Percentiles rank a stretch among this genome's conserved stretches.
These are phyloP conservation scores for Hypsibius dujardini DNA, from an alignment of 1,140 invertebrate species.

Conservation along the genomic window DNA sequence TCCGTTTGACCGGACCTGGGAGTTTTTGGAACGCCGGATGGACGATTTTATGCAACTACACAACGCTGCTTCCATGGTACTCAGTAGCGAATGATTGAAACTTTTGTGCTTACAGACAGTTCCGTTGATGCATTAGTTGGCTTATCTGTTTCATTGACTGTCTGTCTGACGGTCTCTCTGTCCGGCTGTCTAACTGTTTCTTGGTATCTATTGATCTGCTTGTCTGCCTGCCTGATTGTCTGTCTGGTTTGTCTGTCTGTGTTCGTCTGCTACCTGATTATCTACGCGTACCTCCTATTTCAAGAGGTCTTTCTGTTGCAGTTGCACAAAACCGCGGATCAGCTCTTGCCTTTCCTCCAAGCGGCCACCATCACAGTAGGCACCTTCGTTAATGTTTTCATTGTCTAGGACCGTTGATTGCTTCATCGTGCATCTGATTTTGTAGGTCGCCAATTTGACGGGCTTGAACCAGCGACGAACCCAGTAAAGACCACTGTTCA, in stretches of 20 bases:
- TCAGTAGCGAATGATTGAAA: no score
- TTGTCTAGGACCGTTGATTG: neutral
- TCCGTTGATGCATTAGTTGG: no score
- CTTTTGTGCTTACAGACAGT: no score
- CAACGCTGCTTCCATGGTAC: neutral
- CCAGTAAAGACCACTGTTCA: no score
- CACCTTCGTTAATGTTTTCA: neutral
- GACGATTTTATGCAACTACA: slow-evolving; percentile 34
- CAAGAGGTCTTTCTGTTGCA: neutral
- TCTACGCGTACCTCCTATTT: no score
- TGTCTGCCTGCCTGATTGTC: no score
- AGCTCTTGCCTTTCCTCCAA: neutral
- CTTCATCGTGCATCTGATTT: neutral
- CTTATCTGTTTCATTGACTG: no score
- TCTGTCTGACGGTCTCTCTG: no score
- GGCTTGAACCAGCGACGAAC: neutral
- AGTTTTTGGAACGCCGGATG: slow-evolving; percentile 57
- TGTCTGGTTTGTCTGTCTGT: no score
- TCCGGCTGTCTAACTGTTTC: no score
- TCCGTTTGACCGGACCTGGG: slow-evolving; percentile 52
- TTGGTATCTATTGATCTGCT: no score
- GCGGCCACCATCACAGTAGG: neutral
- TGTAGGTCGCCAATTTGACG: neutral
- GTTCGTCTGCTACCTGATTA: no score
- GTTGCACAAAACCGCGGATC: neutral